These are phyloP conservation scores for Priocnemis perturbator DNA, from an alignment of 2,888 invertebrate species.

Conservation along the genomic window DNA sequence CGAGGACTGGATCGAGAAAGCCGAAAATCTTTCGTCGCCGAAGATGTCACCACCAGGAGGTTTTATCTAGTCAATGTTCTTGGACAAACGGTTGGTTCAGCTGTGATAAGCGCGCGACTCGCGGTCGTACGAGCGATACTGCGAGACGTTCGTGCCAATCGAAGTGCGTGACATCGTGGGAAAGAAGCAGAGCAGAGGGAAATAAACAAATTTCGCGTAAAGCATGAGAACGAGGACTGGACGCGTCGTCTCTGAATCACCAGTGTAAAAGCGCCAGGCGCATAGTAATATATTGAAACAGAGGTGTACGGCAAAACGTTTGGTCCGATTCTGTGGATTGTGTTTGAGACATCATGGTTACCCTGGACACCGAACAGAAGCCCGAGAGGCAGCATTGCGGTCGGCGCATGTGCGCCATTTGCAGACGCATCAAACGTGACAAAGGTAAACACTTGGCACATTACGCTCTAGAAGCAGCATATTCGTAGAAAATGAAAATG, in stretches of 20 bases:
- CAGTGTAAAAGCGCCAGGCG: background rate
- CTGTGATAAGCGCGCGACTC: constrained; percentile 29
- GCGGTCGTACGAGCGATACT: background rate
- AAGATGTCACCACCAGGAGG: constrained; percentile 25
- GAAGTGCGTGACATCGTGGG: too few species aligned
- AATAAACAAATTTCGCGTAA: too few species aligned
- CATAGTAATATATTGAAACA: too few species aligned
- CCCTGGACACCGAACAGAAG: constrained; percentile 74
- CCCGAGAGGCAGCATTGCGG: constrained; percentile 73
- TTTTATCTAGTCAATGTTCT: constrained; percentile 36
- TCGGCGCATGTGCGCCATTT: constrained; percentile 74
- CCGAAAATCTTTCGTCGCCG: constrained; percentile 20
- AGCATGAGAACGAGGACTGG: background rate
- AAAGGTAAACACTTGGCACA: constrained; percentile 67
- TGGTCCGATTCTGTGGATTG: too few species aligned
- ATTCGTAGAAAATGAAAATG: constrained; percentile 6
- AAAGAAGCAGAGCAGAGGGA: too few species aligned
- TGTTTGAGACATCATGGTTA: constrained; percentile 66
- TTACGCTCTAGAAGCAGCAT: constrained; percentile 13
- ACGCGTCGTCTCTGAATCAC: background rate
- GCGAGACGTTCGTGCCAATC: background rate
- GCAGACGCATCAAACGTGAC: constrained; percentile 73
- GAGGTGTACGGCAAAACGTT: too few species aligned
- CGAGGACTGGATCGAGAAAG: constrained; percentile 27
- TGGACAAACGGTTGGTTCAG: constrained; percentile 18